These are phyloP conservation scores for Cyrtorhinus lividipennis DNA, from an alignment of 1,140 invertebrate genomes.

Conservation along the genomic window DNA sequence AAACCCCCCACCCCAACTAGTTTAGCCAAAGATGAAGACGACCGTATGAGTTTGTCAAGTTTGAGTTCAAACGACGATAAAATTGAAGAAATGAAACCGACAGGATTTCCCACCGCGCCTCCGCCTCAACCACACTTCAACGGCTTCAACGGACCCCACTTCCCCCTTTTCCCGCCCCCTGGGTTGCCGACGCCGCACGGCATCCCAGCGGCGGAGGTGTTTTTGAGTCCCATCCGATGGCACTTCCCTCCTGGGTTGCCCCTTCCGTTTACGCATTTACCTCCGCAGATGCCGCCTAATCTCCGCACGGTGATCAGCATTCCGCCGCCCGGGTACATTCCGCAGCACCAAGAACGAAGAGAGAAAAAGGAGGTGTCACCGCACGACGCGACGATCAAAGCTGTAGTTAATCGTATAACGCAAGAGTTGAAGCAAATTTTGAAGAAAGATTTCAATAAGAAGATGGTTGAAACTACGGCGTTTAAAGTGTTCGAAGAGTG, in stretches of 20 bases:
- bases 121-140: slow-evolving; percentile 5
- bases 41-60: slow-evolving; percentile 77
- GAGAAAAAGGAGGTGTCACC: slow-evolving; percentile 2
- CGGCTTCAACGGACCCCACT: slow-evolving; percentile 14
- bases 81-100: slow-evolving; percentile 43
- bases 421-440: slow-evolving; percentile 81
- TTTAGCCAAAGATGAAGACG: slow-evolving; percentile 30
- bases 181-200: too few relatives aligned
- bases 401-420: slow-evolving; percentile 61
- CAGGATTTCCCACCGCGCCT: slow-evolving; percentile 17
- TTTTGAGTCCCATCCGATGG: neutral
- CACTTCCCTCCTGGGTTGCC: neutral
- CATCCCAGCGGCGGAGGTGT: neutral
- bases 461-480: slow-evolving; percentile 88
- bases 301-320: slow-evolving; percentile 18
- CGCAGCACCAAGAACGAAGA: neutral
- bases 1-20: slow-evolving; percentile 14
- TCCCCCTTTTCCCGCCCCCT: neutral
- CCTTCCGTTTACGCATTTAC: neutral
- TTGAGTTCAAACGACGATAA: too few relatives aligned
- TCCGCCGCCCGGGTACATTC: slow-evolving; percentile 19
- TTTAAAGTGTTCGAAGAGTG: slow-evolving; percentile 78
- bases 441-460: slow-evolving; percentile 86
- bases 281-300: slow-evolving; percentile 10
- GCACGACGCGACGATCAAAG: slow-evolving; percentile 17